Base-by-base conservation (phyloP, 2,797 vertebrate genomes). In the Carcharodon carcharias region DNA sequence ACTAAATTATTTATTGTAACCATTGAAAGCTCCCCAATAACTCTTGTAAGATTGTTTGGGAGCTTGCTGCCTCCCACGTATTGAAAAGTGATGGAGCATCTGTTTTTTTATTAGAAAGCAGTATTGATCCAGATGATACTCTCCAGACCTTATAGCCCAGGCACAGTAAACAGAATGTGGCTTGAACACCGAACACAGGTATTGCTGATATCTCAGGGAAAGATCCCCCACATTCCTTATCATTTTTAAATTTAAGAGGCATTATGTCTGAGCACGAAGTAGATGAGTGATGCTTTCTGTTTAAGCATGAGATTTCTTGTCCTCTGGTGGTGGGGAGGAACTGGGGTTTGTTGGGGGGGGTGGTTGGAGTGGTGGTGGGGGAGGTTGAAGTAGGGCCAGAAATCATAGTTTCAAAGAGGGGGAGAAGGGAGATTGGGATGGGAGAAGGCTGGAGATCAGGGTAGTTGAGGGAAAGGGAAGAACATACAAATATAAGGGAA, bases 81-180 rank as follows among this genome's bases (percentile, higher is more conserved):
- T 35, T 92, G 31, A 8, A 26, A 67, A 45, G 91, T 45, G 91
- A 45, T 3, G n/a, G n/a, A 21, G n/a, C 18, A 45, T 67, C n/a
- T 93, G 91, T 93, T 93, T 93, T 93, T 65, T 67, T 45, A 67
- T 67, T 93, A 93, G 91, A 2, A 11, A 93, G 35, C n/a, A 67
- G 9, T 93, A 93, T 93, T 67, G 91, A 93, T 93, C 91, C 61
- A 67, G 40, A 63, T 93, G 63, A 93, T n/a, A 54, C 61, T 45
- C 61, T 45, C 91, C n/a, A 40, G 63, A 26, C 8, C 63, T 45
- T n/a, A 4, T 23, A 50, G 23, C 21, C 7, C n/a, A 26, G 91
- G n/a, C 2, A 7, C 12, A 45, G 8, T 11, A 93, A 67, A 67
- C 91, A 93, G 91, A n/a, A n/a, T 63, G 31, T 0, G 61, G n/a